These are phyloP conservation scores for Chaetorhynchus papuensis DNA, from an alignment of 2,113 vertebrate species.

Conservation along the genomic window DNA sequence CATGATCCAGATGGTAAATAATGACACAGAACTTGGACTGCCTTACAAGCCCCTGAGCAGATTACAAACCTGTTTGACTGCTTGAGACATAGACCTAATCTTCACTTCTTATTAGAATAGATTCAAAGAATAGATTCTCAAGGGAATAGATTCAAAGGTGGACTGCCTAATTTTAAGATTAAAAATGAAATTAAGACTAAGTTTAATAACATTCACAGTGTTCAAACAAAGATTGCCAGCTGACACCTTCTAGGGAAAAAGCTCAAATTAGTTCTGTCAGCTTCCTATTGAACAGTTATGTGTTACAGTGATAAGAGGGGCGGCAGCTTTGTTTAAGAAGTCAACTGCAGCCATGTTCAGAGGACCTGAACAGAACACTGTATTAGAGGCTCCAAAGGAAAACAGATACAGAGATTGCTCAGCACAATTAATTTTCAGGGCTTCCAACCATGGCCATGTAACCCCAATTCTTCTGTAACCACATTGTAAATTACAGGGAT, in stretches of 20 bases:
- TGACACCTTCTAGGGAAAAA: not conserved
- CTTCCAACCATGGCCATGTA: not conserved
- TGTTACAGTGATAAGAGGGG: not conserved
- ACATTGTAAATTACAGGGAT: not conserved
- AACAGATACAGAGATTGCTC: not conserved
- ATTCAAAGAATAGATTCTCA: no score
- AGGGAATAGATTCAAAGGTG: not conserved
- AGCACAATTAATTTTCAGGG: not conserved
- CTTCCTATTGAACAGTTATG: not conserved
- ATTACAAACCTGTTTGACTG: not conserved
- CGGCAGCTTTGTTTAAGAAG: not conserved
- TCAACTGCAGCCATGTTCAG: not conserved
- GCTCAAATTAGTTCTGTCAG: not conserved
- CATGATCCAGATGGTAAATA: not conserved
- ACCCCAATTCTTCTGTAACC: not conserved
- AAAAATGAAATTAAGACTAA: not conserved
- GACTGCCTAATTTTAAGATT: not conserved
- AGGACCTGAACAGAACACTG: not conserved
- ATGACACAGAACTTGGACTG: not conserved
- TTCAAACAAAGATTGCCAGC: not conserved
- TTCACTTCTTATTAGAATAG: not conserved
- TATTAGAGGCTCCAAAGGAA: not conserved
- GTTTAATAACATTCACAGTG: not conserved
- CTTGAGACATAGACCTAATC: not conserved
- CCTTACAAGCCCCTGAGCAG: not conserved